Base-by-base conservation (phyloP, 2,888 invertebrate genomes). In the Carabus problematicus region DNA sequence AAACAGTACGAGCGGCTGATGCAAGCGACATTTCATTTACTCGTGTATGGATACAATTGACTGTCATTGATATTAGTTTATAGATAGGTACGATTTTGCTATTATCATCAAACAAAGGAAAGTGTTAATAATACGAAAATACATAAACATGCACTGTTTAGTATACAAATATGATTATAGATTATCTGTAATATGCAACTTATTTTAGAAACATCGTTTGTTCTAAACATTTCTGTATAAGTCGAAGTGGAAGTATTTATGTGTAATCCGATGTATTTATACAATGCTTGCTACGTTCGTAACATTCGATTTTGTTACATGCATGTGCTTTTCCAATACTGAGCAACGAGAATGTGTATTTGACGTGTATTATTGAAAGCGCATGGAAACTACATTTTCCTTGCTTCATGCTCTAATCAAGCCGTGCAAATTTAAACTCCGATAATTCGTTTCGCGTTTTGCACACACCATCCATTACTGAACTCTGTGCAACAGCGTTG, bases 321-420 rank as follows among this genome's bases (percentile, higher is more conserved):
- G 3, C 9, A 54, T 54, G 11, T 14, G 3, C 16, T 12, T 12
- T 18, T 60, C 43, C 12, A 43, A 45, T 8, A 42, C 45, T 7
- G 9, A 16, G 60, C 18, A 8, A 16, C 4, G 12, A 2, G 16
- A 8, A 47, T 29, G 18, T 63, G 63, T 64, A 29, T 64, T 42
- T 64, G 64, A 64, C 64, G 55, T 64, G 64, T 55, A 18, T 55
- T 64, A 64, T 64, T 64, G 64, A 55, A 64, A 54, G 43, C 64
- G 29, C 40, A 40, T 40, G 19, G 64, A 55, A 64, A 64, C 55
- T 55, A 42, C 56, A 64, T 54, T 64, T 64, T 64, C 64, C 55
- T 55, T 64, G 18, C 42, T 54, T 42, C 18, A 12, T 19, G 29
- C 42, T 42, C 42, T 42, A 16, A 54, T 64, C 54, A 42, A 55